Evolutionary conservation across 2,113 vertebrate species (phyloP).

Genomic region (Sylvia atricapilla): DNA sequence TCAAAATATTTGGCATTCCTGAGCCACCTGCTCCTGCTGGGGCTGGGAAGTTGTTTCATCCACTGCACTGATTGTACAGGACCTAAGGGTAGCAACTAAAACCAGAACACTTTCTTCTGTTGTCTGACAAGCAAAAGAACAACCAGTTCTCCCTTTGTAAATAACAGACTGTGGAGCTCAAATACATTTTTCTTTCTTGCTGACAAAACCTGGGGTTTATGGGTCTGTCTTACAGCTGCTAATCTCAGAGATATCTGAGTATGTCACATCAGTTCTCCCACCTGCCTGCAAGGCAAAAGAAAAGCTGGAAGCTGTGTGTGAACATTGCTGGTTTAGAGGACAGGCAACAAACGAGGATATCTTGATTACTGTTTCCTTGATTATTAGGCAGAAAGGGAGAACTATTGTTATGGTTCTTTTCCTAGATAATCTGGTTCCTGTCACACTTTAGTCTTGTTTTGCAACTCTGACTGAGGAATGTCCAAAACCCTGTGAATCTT

Average conservation of each 20-base stretch:
- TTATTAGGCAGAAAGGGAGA: not conserved
- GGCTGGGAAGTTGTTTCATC: not conserved
- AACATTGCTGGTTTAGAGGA: not conserved
- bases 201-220: not conserved
- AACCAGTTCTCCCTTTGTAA: not conserved
- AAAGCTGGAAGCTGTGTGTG: not conserved
- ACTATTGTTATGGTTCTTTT: not conserved
- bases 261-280: not conserved
- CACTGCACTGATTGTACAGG: not conserved
- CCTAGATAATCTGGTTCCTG: not conserved
- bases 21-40: not conserved
- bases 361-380: not conserved
- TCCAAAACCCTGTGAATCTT: not conserved
- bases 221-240: not conserved
- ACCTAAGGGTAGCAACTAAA: not conserved
- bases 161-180: not conserved
- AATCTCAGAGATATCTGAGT: not conserved
- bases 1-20: not conserved
- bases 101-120: not conserved
- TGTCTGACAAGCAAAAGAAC: constrained; percentile 4
- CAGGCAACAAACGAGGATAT: not conserved
- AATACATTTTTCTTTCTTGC: not conserved
- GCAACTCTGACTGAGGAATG: not conserved
- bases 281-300: not conserved
- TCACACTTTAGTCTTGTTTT: not conserved